phyloP scores from a whole-genome alignment of 1,140 invertebrate genomes.

The Musca vetustissima region DNA sequence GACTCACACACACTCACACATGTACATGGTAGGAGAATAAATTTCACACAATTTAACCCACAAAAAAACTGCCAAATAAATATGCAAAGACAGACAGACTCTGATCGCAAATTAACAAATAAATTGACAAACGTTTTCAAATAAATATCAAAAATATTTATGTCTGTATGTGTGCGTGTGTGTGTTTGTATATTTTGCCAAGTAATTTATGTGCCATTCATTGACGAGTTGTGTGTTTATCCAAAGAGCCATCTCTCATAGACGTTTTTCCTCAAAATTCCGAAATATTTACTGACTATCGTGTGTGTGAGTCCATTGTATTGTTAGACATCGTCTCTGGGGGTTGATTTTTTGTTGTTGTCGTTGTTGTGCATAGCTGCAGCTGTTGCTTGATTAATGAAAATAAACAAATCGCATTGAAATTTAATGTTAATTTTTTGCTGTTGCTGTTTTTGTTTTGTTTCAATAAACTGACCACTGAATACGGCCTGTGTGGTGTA shows the following conservation, averaged over 20 bases:
- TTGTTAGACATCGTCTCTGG: too few relatives aligned
- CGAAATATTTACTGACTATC: background rate
- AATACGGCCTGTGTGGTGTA: background rate
- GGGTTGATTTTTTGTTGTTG: background rate
- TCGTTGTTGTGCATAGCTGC: background rate
- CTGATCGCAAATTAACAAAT: background rate
- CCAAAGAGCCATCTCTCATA: slow-evolving; percentile 9
- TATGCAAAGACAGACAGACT: background rate
- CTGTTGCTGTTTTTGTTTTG: too few relatives aligned
- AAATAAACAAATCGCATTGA: slow-evolving; percentile 19
- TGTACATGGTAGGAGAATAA: too few relatives aligned
- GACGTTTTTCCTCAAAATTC: slow-evolving; percentile 10
- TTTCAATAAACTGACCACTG: slow-evolving; percentile 15
- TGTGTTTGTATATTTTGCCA: background rate
- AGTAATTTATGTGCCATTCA: background rate
- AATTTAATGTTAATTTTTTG: slow-evolving; percentile 20
- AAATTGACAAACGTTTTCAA: slow-evolving; percentile 23
- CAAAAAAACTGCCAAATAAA: background rate
- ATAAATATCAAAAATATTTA: slow-evolving; percentile 10
- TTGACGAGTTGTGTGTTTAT: slow-evolving; percentile 3
- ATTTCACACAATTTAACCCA: background rate
- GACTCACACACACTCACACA: background rate
- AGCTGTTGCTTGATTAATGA: slow-evolving; percentile 16
- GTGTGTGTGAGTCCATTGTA: too few relatives aligned
- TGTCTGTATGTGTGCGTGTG: background rate